Evolutionary conservation across 2,113 vertebrate species (phyloP).

Genomic region (Lycocorax pyrrhopterus): DNA sequence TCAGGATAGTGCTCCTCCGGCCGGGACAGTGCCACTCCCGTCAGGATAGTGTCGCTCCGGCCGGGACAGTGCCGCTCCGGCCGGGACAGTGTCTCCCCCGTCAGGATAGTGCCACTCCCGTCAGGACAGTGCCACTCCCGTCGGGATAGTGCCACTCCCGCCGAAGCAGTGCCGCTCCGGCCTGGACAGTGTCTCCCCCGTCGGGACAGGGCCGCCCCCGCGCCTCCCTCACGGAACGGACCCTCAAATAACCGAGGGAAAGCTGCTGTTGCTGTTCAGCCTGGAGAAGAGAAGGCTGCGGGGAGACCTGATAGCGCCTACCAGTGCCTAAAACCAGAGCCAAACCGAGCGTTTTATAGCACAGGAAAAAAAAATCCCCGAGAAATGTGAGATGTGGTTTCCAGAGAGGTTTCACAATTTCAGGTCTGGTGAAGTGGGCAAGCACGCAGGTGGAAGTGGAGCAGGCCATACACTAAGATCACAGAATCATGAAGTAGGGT

Average conservation of each 20-base stretch:
- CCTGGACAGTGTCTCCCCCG: accelerated
- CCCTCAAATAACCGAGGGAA: not conserved
- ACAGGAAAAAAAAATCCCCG: no score
- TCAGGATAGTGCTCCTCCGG: accelerated
- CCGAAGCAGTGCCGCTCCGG: accelerated
- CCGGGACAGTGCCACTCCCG: accelerated
- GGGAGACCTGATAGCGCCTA: not conserved
- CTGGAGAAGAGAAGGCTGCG: not conserved
- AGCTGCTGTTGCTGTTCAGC: not conserved
- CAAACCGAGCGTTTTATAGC: not conserved
- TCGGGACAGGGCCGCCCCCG: accelerated
- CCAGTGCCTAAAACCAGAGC: not conserved
- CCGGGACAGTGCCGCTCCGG: accelerated
- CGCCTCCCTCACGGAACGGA: not conserved
- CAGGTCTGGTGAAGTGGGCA: not conserved
- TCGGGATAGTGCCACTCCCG: accelerated
- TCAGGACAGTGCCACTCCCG: accelerated
- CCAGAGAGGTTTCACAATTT: not conserved
- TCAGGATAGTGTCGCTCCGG: accelerated
- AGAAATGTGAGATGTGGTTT: not conserved
- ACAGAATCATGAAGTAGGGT: not conserved
- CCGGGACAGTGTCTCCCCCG: accelerated
- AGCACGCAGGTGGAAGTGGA: accelerated
- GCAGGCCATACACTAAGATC: not conserved
- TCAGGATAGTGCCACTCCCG: accelerated